Evolutionary conservation across 2,888 invertebrate species (phyloP).

Genomic region (Ochropacha duplaris): DNA sequence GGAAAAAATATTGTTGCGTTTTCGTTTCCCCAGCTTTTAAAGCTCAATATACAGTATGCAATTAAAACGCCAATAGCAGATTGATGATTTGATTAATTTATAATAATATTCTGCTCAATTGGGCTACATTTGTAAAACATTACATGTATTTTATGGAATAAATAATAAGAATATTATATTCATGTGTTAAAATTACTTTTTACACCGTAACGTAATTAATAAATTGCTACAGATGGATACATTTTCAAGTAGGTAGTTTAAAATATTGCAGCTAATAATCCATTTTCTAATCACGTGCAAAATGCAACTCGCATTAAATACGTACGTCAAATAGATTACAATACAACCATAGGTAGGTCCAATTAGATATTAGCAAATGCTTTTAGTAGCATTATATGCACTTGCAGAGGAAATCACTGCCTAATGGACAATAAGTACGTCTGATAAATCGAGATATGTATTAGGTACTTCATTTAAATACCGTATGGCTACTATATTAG

Average conservation of each 20-base stretch:
- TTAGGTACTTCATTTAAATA: neutral
- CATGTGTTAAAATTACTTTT: neutral
- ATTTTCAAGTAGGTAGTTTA: neutral
- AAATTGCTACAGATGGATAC: too few relatives aligned
- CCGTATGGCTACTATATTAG: neutral
- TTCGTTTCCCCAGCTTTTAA: constrained; percentile 78
- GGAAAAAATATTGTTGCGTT: constrained; percentile 87
- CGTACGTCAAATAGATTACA: neutral
- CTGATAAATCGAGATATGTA: neutral
- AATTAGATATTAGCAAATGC: neutral
- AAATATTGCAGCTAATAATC: neutral
- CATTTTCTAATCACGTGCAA: neutral
- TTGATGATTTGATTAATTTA: constrained; percentile 72
- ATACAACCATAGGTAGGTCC: too few relatives aligned
- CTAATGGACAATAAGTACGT: neutral
- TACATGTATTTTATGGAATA: neutral
- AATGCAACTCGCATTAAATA: neutral
- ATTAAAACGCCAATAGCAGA: constrained; percentile 80
- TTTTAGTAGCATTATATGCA: neutral
- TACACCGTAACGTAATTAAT: too few relatives aligned
- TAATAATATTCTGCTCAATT: neutral
- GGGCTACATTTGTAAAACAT: neutral
- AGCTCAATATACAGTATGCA: constrained; percentile 77
- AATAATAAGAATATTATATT: neutral
- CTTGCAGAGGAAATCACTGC: neutral